These are phyloP conservation scores for Podarcis lilfordi DNA, from an alignment of 2,797 vertebrate genomes.

Conservation along the genomic window DNA sequence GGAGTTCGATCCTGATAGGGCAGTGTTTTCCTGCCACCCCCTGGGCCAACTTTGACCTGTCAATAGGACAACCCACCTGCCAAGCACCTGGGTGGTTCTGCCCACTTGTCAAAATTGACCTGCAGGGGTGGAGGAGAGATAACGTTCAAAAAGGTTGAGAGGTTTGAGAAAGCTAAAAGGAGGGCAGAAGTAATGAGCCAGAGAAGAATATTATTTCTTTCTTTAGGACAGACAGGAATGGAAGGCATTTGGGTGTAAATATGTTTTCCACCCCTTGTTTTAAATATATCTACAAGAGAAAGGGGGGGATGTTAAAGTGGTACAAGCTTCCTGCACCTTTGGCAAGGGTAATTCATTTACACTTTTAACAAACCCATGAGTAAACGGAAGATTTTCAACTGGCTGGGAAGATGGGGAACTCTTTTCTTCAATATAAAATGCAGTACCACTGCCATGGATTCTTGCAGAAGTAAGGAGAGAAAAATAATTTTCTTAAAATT, in stretches of 20 bases:
- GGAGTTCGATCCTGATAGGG: no score
- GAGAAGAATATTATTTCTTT: neutral
- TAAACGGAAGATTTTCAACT: neutral
- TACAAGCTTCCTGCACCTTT: neutral
- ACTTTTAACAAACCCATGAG: neutral
- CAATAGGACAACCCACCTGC: no score
- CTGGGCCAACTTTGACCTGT: no score
- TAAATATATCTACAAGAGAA: neutral
- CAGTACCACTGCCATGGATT: neutral
- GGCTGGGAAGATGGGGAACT: neutral
- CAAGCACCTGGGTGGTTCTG: no score
- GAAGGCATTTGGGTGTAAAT: neutral
- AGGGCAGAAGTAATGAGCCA: neutral
- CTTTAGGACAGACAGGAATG: neutral
- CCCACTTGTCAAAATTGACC: no score
- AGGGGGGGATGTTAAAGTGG: neutral
- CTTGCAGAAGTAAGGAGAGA: neutral
- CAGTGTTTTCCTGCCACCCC: no score
- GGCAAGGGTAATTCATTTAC: neutral
- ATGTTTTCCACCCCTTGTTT: neutral
- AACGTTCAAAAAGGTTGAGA: neutral
- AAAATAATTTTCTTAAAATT: neutral
- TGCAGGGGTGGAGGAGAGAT: no score
- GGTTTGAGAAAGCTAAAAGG: neutral
- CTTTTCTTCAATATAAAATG: neutral